Evolutionary conservation across 2,888 invertebrate species (phyloP).

Genomic region (Megamerina dolium): DNA sequence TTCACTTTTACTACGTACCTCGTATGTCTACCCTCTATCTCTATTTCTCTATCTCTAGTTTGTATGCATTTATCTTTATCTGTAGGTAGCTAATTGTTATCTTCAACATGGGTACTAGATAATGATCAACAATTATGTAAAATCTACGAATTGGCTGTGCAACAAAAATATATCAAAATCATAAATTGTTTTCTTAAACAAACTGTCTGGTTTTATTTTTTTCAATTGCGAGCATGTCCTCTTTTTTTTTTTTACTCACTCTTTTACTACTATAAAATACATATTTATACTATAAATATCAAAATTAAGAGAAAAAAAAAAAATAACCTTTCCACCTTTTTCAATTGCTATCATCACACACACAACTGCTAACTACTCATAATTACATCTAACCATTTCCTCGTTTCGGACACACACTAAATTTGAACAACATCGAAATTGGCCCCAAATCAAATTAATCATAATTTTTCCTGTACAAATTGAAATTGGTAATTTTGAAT

Average conservation of each 20-base stretch:
- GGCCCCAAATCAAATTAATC: no score
- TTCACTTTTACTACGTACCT: constrained; percentile 14
- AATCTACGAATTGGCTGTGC: no score
- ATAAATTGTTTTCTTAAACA: constrained; percentile 10
- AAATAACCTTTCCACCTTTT: no score
- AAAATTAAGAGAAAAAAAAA: no score
- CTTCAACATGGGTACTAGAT: no score
- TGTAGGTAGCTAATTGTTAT: no score
- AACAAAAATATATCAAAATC: no score
- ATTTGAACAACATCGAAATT: no score
- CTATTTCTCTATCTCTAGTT: no score
- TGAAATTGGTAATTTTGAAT: constrained; percentile 7
- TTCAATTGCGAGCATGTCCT: constrained; percentile 46
- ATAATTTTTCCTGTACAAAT: not conserved
- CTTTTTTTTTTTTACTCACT: constrained; percentile 6
- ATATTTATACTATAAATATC: constrained; percentile 4
- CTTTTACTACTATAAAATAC: not conserved
- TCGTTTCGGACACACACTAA: constrained; percentile 7
- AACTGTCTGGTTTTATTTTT: constrained; percentile 50
- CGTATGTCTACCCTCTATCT: no score
- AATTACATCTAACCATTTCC: not conserved
- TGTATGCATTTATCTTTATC: no score
- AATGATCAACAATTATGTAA: no score
- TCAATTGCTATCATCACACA: not conserved
- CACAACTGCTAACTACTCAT: not conserved